Percentiles rank a stretch among this genome's conserved stretches.
phyloP scores from a whole-genome alignment of 2,888 invertebrate genomes.

The Alloscopus bannaensis region DNA sequence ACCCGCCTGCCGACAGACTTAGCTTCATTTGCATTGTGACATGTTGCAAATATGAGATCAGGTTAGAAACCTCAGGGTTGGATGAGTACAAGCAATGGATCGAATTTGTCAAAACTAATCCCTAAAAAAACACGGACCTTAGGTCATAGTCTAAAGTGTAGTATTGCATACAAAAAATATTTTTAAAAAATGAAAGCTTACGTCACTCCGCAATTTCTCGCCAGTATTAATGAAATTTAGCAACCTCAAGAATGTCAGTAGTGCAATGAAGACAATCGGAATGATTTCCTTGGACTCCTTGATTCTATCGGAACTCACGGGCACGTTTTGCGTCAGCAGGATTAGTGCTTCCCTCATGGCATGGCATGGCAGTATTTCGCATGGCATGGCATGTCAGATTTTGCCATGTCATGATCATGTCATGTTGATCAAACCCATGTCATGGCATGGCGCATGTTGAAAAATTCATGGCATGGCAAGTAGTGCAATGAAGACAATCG shows the following conservation, averaged over 20 bases:
- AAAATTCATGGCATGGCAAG: no score
- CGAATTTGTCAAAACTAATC: not conserved
- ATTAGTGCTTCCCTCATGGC: no score
- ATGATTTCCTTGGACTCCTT: conserved; percentile 46
- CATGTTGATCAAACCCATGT: no score
- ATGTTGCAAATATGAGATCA: conserved; percentile 31
- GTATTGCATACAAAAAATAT: not conserved
- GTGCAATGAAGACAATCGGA: conserved; percentile 49
- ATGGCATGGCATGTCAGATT: no score
- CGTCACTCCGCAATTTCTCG: conserved; percentile 45
- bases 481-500: conserved; percentile 44
- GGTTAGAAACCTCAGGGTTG: conserved; percentile 19
- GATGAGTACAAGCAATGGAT: conserved; percentile 33
- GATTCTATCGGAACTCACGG: conserved; percentile 26
- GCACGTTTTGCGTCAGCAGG: conserved; percentile 40
- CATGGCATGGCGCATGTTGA: no score
- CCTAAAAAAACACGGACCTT: no score
- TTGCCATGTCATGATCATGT: no score
- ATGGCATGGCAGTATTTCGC: no score
- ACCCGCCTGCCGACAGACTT: conserved; percentile 40
- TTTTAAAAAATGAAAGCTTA: conserved; percentile 18
- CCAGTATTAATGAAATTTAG: conserved; percentile 60
- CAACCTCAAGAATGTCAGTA: conserved; percentile 46
- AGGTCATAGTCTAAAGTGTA: not conserved
- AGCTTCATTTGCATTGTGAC: conserved; percentile 22